phyloP scores from a whole-genome alignment of 1,140 invertebrate species.

The Acromyrmex echinatior region DNA sequence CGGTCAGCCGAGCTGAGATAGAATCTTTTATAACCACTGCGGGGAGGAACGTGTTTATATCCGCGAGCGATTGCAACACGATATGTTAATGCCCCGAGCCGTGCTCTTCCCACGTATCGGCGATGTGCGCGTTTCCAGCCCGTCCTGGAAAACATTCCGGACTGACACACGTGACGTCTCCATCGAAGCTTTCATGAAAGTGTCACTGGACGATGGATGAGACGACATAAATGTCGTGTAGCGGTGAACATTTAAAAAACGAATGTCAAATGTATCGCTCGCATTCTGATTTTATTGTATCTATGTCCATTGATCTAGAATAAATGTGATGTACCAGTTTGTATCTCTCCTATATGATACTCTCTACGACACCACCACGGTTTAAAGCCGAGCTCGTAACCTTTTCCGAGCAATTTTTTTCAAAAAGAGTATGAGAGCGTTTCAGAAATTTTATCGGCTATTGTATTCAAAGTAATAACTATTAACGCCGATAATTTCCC shows the following conservation, averaged over 20 bases:
- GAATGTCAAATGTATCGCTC: constrained; percentile 43
- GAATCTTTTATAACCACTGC: constrained; percentile 70
- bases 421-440: background rate
- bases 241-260: constrained; percentile 19
- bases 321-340: constrained; percentile 16
- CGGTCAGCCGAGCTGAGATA: constrained; percentile 66
- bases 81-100: constrained; percentile 69
- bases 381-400: background rate
- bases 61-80: constrained; percentile 74
- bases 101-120: constrained; percentile 73
- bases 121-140: constrained; percentile 68
- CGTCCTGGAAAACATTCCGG: constrained; percentile 66
- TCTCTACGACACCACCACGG: background rate
- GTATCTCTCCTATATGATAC: background rate
- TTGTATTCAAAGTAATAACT: background rate
- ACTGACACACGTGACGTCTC: constrained; percentile 46
- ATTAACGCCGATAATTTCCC: constrained; percentile 13
- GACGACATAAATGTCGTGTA: constrained; percentile 36
- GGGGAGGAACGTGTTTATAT: constrained; percentile 75
- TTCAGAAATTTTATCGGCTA: constrained; percentile 2
- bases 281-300: constrained; percentile 53
- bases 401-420: constrained; percentile 6
- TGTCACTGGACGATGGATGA: constrained; percentile 49
- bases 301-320: background rate
- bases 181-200: constrained; percentile 59